These are phyloP conservation scores for Meloe dianella DNA, from an alignment of 2,888 invertebrate genomes.

Conservation along the genomic window DNA sequence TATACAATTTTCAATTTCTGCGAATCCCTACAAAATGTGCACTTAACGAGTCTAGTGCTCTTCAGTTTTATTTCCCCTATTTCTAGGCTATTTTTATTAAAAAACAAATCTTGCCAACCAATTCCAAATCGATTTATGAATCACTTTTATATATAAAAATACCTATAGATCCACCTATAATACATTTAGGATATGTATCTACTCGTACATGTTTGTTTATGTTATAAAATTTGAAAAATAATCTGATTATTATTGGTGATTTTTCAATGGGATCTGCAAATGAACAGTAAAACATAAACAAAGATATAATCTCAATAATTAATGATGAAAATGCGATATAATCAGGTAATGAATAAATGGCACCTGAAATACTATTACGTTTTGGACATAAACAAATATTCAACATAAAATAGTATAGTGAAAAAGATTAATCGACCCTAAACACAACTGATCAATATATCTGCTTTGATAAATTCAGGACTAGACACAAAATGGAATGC, in stretches of 20 bases:
- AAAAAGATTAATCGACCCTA: conserved; percentile 54
- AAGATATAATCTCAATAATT: conserved; percentile 40
- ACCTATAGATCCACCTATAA: too few relatives aligned
- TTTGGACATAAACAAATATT: conserved; percentile 45
- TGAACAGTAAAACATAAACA: conserved; percentile 28
- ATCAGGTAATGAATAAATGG: conserved; percentile 42
- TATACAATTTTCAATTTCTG: conserved; percentile 8
- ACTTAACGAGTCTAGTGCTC: conserved; percentile 10
- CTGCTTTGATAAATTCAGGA: conserved; percentile 48
- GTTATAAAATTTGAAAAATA: not conserved
- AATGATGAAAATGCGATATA: conserved; percentile 41
- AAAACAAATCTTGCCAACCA: conserved; percentile 4
- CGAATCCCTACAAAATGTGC: conserved; percentile 7
- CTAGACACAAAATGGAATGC: conserved; percentile 52
- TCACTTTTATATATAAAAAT: not conserved
- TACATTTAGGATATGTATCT: too few relatives aligned
- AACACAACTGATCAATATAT: conserved; percentile 46
- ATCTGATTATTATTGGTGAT: conserved; percentile 19
- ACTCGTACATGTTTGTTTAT: too few relatives aligned
- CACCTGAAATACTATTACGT: conserved; percentile 43
- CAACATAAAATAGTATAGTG: conserved; percentile 42
- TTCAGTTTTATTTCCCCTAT: conserved; percentile 2
- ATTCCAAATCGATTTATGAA: conserved; percentile 8
- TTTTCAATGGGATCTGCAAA: conserved; percentile 32
- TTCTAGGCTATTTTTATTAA: conserved; percentile 6